A percentile compares a stretch with the other conserved stretches of the same genome.
Conservation (phyloP, 2,888 invertebrate species). For the Dryobotodes eremita region DNA sequence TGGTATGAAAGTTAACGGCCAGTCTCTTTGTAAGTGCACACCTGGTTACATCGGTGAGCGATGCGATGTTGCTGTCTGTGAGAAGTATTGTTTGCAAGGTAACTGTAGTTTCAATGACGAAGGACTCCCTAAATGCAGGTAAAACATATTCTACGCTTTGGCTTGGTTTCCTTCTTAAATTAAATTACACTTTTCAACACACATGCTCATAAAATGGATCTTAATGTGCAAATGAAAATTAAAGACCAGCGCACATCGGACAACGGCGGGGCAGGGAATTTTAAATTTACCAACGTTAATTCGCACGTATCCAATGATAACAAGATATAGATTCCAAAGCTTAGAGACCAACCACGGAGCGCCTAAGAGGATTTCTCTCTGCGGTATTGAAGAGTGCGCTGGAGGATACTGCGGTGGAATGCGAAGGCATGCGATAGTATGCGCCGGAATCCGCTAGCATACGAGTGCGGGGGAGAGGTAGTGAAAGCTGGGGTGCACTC, state of each 20-base stretch:
- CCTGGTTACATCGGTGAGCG: no score
- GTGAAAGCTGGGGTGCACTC: neutral
- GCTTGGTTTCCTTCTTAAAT: no score
- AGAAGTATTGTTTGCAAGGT: no score
- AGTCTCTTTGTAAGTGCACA: no score
- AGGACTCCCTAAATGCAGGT: no score
- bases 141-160: no score
- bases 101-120: no score
- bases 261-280: neutral
- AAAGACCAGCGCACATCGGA: neutral
- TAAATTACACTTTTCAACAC: no score
- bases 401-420: neutral
- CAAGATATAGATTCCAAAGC: neutral
- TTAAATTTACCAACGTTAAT: neutral
- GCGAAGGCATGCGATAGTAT: neutral
- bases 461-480: neutral
- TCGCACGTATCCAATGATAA: neutral
- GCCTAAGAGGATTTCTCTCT: neutral
- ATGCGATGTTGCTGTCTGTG: no score
- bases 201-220: no score
- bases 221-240: neutral
- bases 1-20: no score
- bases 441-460: neutral
- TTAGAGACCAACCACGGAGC: neutral
- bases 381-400: neutral